phyloP scores from a whole-genome alignment of 2,797 vertebrate species.

The Gastrophryne carolinensis region DNA sequence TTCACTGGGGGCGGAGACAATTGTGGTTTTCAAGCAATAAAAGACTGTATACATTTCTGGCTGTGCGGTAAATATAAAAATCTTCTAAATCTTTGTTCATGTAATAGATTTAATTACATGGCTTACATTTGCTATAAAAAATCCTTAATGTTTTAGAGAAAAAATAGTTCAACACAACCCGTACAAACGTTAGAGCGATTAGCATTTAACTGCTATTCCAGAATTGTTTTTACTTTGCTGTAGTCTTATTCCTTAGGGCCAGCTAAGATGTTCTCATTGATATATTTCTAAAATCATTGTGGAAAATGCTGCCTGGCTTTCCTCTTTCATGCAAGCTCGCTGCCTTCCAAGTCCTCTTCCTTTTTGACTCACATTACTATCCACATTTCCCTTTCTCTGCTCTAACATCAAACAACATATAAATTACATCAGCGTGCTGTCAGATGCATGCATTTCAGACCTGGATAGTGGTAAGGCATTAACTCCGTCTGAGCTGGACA shows the following conservation, averaged over 20 bases:
- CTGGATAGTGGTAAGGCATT: conserved; percentile 73
- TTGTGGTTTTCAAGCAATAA: too few species aligned
- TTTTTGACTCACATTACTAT: conserved; percentile 66
- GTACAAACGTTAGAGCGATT: conserved; percentile 34
- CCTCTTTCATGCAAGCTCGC: conserved; percentile 62
- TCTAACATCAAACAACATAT: conserved; percentile 76
- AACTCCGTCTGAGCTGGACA: conserved; percentile 53
- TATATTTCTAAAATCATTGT: conserved; percentile 64
- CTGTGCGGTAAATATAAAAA: too few species aligned
- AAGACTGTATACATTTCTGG: too few species aligned
- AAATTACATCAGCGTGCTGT: conserved; percentile 73
- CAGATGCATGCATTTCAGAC: conserved; percentile 68
- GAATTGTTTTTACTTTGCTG: conserved; percentile 50
- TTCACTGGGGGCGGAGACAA: too few species aligned
- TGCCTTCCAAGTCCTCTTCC: conserved; percentile 68
- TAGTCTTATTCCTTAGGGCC: conserved; percentile 55
- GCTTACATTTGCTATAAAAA: not conserved
- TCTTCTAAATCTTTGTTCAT: too few species aligned
- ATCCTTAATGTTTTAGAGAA: not conserved
- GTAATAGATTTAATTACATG: not conserved
- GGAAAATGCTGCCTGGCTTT: conserved; percentile 60
- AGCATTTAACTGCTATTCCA: conserved; percentile 58
- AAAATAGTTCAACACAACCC: conserved; percentile 1
- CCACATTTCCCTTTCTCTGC: conserved; percentile 66
- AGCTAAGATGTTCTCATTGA: conserved; percentile 58